These are phyloP conservation scores for Phalacrocorax pelagicus DNA, from an alignment of 2,113 vertebrate species.

Conservation along the genomic window DNA sequence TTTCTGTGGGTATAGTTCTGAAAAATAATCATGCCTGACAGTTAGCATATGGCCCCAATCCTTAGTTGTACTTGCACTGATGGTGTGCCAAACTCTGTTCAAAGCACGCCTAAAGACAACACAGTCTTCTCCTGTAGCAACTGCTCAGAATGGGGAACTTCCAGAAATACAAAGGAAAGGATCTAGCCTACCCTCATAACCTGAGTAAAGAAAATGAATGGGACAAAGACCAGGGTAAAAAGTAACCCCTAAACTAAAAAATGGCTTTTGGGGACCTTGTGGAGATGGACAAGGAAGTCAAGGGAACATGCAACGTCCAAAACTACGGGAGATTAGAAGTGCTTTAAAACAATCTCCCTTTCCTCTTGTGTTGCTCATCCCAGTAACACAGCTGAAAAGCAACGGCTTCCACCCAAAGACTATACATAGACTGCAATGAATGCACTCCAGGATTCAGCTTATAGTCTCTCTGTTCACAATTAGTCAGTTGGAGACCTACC, in stretches of 20 bases:
- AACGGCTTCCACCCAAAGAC: neutral
- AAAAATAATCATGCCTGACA: constrained; percentile 52
- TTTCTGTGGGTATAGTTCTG: constrained; percentile 25
- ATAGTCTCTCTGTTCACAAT: neutral
- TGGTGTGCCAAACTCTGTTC: too few species aligned
- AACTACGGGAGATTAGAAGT: neutral
- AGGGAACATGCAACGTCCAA: neutral
- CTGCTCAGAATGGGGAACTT: neutral
- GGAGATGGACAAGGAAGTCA: neutral
- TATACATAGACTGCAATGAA: neutral
- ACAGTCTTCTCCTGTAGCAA: neutral
- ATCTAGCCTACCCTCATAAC: neutral
- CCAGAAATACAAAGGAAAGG: neutral
- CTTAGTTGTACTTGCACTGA: neutral
- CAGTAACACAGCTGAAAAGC: neutral
- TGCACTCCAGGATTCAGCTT: fast-evolving
- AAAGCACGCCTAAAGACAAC: neutral
- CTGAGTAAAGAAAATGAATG: neutral
- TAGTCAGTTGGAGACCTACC: neutral
- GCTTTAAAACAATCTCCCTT: neutral
- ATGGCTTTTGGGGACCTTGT: neutral
- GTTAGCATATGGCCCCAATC: neutral
- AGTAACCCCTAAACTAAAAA: neutral
- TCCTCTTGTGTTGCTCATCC: neutral
- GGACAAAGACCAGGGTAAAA: neutral